These are phyloP conservation scores for Leiothrix lutea DNA, from an alignment of 2,113 vertebrate species.

Conservation along the genomic window DNA sequence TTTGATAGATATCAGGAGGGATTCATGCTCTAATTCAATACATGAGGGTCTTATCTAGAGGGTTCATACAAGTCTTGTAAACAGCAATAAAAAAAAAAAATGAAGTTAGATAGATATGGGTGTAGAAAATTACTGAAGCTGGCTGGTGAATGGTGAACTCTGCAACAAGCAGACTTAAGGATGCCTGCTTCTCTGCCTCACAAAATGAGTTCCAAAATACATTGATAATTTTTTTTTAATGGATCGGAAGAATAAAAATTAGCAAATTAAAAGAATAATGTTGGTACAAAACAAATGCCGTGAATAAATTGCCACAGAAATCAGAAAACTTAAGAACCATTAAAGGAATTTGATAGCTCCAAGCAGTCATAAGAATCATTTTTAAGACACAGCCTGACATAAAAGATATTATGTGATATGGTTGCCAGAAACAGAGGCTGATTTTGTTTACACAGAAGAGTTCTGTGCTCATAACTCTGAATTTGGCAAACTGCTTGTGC, in stretches of 20 bases:
- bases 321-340: conserved; percentile 26
- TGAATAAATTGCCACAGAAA: conserved; percentile 8
- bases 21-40: neutral
- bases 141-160: neutral
- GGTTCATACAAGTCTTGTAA: neutral
- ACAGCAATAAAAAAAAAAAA: neutral
- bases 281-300: neutral
- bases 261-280: neutral
- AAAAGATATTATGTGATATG: neutral
- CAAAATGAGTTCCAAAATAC: neutral
- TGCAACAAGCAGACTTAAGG: neutral
- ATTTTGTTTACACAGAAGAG: conserved; percentile 19
- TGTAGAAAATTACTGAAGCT: neutral
- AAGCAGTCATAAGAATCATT: neutral
- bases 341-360: conserved; percentile 19
- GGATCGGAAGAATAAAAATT: neutral
- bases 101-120: neutral
- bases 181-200: neutral
- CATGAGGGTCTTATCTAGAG: neutral
- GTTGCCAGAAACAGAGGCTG: conserved; percentile 20
- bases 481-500: conserved; percentile 2
- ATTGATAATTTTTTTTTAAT: neutral
- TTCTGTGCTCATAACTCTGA: conserved; percentile 22
- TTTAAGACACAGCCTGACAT: conserved; percentile 37
- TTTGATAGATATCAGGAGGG: neutral